These are phyloP conservation scores for Tetrapedia diversipes DNA, from an alignment of 2,888 invertebrate species.

Conservation along the genomic window DNA sequence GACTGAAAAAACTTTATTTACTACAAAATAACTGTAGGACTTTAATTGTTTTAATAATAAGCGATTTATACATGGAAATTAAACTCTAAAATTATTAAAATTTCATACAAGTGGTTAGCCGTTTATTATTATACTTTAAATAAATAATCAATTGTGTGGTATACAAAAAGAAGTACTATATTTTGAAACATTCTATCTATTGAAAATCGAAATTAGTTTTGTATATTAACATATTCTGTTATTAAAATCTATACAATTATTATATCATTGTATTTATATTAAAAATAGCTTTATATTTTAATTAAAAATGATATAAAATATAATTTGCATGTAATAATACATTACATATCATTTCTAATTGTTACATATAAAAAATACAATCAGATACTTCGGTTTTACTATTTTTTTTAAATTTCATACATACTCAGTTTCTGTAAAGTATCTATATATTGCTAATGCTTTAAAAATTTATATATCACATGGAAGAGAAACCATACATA, in stretches of 20 bases:
- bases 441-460: conserved; percentile 3
- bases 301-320: not conserved
- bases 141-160: conserved; percentile 15
- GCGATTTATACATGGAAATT: conserved; percentile 34
- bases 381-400: not conserved
- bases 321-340: too few relatives aligned
- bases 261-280: conserved; percentile 9
- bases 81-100: conserved; percentile 10
- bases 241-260: conserved; percentile 12
- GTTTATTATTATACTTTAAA: conserved; percentile 18
- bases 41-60: conserved; percentile 52
- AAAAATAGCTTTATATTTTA: too few relatives aligned
- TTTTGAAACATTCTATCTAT: conserved; percentile 18
- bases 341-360: conserved; percentile 32
- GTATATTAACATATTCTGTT: conserved; percentile 10
- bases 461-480: conserved; percentile 30
- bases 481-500: conserved; percentile 12
- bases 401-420: not conserved
- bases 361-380: not conserved
- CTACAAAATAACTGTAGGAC: conserved; percentile 2
- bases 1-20: conserved; percentile 29
- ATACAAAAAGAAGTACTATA: conserved; percentile 26
- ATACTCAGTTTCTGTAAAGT: not conserved
- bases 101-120: conserved; percentile 15
- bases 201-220: conserved; percentile 21